phyloP scores from a whole-genome alignment of 2,888 invertebrate species.

The Carcina quercana region DNA sequence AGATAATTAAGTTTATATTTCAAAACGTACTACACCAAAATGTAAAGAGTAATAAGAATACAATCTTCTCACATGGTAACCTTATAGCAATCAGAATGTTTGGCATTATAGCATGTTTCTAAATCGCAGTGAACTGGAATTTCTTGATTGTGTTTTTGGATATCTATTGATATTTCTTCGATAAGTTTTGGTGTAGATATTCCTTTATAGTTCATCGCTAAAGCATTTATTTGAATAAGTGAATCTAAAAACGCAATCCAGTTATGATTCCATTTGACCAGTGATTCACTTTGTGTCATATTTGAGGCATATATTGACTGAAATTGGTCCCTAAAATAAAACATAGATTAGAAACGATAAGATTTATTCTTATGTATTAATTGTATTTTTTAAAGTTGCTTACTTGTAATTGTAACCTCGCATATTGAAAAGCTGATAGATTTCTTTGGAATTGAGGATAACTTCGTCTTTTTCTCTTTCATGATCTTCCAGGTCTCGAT shows the following conservation, averaged over 20 bases:
- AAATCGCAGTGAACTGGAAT: no score
- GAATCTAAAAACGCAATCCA: conserved; percentile 86
- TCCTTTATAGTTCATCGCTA: conserved; percentile 71
- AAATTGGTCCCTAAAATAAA: not conserved
- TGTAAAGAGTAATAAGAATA: no score
- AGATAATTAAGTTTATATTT: no score
- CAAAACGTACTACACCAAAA: no score
- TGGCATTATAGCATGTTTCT: no score
- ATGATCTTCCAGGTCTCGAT: not conserved
- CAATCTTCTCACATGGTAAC: no score
- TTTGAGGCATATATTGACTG: not conserved
- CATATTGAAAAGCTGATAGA: not conserved
- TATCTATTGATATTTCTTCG: conserved; percentile 8
- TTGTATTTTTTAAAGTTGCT: not conserved
- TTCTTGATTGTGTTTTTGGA: conserved; percentile 1
- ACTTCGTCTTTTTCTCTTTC: not conserved
- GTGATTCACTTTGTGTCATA: not conserved
- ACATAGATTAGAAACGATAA: not conserved
- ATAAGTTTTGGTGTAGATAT: conserved; percentile 75
- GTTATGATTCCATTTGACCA: conserved; percentile 75
- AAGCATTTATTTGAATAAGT: conserved; percentile 81
- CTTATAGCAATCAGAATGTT: no score
- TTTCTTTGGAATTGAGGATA: not conserved
- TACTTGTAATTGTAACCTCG: not conserved
- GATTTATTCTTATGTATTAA: not conserved